These are phyloP conservation scores for Agrochola macilenta DNA, from an alignment of 2,888 invertebrate genomes.

Conservation along the genomic window DNA sequence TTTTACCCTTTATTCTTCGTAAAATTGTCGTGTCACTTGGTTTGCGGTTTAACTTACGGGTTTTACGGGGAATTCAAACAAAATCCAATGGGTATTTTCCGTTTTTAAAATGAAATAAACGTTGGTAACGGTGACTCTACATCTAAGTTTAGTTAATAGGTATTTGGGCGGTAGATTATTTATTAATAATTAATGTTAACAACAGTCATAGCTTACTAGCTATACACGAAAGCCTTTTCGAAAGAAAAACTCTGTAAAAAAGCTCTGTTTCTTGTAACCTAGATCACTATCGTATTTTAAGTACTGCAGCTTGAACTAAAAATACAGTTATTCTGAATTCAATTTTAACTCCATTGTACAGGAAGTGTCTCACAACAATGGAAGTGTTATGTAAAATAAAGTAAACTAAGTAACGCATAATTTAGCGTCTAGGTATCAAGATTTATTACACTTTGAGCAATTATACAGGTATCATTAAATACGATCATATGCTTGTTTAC, in stretches of 20 bases:
- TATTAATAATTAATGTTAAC: not conserved
- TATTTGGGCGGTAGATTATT: not conserved
- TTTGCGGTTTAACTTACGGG: slow-evolving; percentile 34
- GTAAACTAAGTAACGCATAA: slow-evolving; percentile 27
- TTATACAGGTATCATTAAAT: slow-evolving; percentile 38
- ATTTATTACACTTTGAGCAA: slow-evolving; percentile 42
- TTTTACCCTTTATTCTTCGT: slow-evolving; percentile 21
- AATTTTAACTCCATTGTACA: slow-evolving; percentile 5
- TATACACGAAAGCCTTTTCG: not conserved
- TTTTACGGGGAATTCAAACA: slow-evolving; percentile 10
- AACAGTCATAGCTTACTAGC: not conserved
- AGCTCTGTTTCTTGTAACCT: not conserved
- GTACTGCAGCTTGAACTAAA: slow-evolving; percentile 12
- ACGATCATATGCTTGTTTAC: slow-evolving; percentile 25
- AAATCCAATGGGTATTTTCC: slow-evolving; percentile 2
- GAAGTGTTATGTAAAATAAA: slow-evolving; percentile 41
- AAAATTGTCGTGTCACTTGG: not conserved
- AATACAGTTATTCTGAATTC: not conserved
- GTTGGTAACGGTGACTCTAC: slow-evolving; percentile 4
- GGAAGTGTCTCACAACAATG: slow-evolving; percentile 56
- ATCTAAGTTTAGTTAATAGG: not conserved
- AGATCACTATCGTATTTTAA: not conserved
- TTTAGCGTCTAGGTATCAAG: slow-evolving; percentile 16
- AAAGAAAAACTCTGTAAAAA: not conserved
- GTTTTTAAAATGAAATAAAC: not conserved